These are phyloP conservation scores for Plestiodon gilberti DNA, from an alignment of 2,113 vertebrate genomes.

Conservation along the genomic window DNA sequence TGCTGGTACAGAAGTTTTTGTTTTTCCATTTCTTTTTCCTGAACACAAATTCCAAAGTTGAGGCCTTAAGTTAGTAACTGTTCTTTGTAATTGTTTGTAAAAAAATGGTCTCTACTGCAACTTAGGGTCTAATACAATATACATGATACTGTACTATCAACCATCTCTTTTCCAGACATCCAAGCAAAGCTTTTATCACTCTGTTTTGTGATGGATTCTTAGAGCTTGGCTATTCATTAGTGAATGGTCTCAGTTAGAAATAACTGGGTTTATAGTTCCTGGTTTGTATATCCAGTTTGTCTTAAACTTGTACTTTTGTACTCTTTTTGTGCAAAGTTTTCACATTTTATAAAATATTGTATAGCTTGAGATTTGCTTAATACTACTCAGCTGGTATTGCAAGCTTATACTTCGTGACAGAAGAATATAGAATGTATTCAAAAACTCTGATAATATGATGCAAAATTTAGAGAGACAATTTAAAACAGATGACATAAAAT, in stretches of 20 bases:
- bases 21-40: constrained; percentile 99
- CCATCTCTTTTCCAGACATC: constrained; percentile 34
- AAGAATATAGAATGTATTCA: constrained; percentile 40
- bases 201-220: constrained; percentile 70
- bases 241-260: constrained; percentile 65
- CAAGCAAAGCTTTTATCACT: constrained; percentile 32
- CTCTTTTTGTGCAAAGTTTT: constrained; percentile 64
- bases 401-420: constrained; percentile 71
- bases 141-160: constrained; percentile 61
- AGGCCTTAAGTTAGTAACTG: constrained; percentile 32
- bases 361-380: constrained; percentile 72
- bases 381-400: constrained; percentile 77
- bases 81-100: constrained; percentile 58
- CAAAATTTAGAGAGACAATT: constrained; percentile 55
- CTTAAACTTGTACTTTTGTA: constrained; percentile 68
- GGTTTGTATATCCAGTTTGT: constrained; percentile 53
- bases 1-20: constrained; percentile 97
- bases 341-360: constrained; percentile 61
- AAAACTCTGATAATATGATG: constrained; percentile 66
- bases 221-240: constrained; percentile 63
- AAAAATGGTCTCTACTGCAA: constrained; percentile 82
- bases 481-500: constrained; percentile 54
- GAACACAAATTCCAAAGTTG: constrained; percentile 76
- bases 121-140: constrained; percentile 74
- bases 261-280: constrained; percentile 60